A percentile compares a stretch with the other conserved stretches of the same genome.
Conservation (phyloP, 2,888 invertebrate species). For the Phasia obesa region DNA sequence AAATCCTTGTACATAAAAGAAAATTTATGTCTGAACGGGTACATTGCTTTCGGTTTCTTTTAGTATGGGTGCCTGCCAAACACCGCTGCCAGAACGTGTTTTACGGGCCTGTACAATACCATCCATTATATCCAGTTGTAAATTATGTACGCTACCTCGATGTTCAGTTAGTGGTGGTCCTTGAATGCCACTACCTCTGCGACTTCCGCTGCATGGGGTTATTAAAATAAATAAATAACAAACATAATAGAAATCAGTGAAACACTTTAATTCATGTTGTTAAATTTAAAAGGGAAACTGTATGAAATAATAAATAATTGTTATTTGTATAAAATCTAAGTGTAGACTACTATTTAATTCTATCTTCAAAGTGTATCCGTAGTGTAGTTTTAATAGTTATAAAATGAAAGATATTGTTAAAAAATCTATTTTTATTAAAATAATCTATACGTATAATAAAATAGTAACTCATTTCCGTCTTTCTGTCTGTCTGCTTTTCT, state of each 20-base stretch:
- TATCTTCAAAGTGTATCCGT: too few relatives aligned
- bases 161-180: conserved; percentile 89
- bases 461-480: too few relatives aligned
- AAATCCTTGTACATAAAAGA: conserved; percentile 43
- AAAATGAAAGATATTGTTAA: too few relatives aligned
- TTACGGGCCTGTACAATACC: conserved; percentile 92
- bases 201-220: conserved; percentile 76
- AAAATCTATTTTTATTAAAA: too few relatives aligned
- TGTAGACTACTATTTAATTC: too few relatives aligned
- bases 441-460: too few relatives aligned
- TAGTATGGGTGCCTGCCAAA: conserved; percentile 86
- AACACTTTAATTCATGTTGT: too few relatives aligned
- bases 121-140: conserved; percentile 94
- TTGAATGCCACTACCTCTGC: conserved; percentile 82
- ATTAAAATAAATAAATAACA: too few relatives aligned
- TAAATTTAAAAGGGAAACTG: not conserved
- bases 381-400: too few relatives aligned
- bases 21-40: conserved; percentile 81
- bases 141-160: conserved; percentile 90
- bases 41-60: conserved; percentile 81
- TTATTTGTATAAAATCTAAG: not conserved
- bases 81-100: conserved; percentile 85
- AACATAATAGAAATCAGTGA: conserved; percentile 11
- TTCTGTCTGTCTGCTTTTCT: too few relatives aligned
- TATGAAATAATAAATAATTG: not conserved